These are phyloP conservation scores for Dasyurus viverrinus DNA, from an alignment of 2,113 vertebrate species.

Conservation along the genomic window DNA sequence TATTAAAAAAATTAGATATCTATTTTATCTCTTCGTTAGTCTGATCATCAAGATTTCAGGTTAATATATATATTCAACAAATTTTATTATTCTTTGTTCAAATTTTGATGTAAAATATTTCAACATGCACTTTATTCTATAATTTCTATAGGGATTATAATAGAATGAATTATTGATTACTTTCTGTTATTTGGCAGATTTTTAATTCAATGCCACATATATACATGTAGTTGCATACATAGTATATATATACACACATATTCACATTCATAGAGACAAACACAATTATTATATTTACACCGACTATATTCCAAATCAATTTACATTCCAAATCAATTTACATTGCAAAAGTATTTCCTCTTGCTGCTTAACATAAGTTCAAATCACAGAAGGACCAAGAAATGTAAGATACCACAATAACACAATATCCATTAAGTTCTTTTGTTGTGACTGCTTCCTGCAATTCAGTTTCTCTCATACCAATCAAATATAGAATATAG, in stretches of 20 bases:
- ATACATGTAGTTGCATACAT: not conserved
- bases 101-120: constrained; percentile 14
- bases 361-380: constrained; percentile 20
- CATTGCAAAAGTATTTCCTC: constrained; percentile 20
- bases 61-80: constrained; percentile 28
- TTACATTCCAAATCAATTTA: constrained; percentile 16
- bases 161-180: not conserved
- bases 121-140: not conserved
- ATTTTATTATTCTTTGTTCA: not conserved
- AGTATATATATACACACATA: not conserved
- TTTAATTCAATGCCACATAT: not conserved
- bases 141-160: constrained; percentile 31
- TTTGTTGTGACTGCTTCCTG: constrained; percentile 35
- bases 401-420: constrained; percentile 2
- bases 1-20: constrained; percentile 29
- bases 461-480: not conserved
- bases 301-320: not conserved
- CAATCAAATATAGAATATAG: not conserved
- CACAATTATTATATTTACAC: not conserved
- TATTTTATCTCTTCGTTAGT: constrained; percentile 9
- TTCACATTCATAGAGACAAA: too few relatives aligned
- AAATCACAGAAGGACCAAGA: not conserved
- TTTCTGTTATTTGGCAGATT: constrained; percentile 25
- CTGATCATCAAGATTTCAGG: not conserved
- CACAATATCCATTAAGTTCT: not conserved